phyloP scores from a whole-genome alignment of 2,113 vertebrate genomes.

The Chloropsis hardwickii region DNA sequence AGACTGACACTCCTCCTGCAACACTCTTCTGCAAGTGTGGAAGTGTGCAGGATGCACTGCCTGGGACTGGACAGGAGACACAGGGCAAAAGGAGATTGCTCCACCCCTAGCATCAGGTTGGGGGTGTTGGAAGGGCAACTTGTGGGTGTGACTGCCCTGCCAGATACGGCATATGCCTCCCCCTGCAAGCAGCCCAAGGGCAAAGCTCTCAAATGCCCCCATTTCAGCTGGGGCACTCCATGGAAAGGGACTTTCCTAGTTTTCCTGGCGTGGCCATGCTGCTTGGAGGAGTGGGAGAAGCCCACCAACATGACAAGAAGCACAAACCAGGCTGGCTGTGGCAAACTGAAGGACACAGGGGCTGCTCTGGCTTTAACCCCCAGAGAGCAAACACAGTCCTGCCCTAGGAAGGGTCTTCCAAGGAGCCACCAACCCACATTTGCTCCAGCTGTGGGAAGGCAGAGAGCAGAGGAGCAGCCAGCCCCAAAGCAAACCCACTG shows the following conservation, averaged over 20 bases:
- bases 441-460: fast-evolving
- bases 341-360: not conserved
- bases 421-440: not conserved
- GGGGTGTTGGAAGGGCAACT: not conserved
- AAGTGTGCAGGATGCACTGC: not conserved
- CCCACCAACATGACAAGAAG: fast-evolving
- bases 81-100: not conserved
- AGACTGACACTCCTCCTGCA: fast-evolving
- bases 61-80: fast-evolving
- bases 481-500: fast-evolving
- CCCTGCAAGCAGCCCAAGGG: not conserved
- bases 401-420: not conserved
- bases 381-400: fast-evolving
- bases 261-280: fast-evolving
- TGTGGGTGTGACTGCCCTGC: not conserved
- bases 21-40: not conserved
- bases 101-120: not conserved
- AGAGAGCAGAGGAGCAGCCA: not conserved
- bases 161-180: not conserved
- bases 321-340: not conserved
- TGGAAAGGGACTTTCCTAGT: not conserved
- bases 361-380: not conserved
- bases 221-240: fast-evolving
- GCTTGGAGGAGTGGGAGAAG: not conserved
- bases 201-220: not conserved